Evolutionary conservation across 2,888 invertebrate genomes (phyloP).

Genomic region (Netelia virgata): DNA sequence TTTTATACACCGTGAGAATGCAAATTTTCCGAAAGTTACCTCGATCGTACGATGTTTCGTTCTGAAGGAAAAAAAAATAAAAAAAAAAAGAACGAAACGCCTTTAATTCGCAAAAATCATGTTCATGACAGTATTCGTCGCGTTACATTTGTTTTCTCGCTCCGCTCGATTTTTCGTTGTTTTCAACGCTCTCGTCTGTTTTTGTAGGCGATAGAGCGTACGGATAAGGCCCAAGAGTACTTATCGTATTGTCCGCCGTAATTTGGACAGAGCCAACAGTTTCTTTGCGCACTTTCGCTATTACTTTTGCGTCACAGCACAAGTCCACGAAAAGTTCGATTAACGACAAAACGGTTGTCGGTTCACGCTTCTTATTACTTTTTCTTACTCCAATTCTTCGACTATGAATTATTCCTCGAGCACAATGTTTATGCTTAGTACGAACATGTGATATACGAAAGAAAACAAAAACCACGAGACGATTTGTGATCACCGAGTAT

Average conservation of each 20-base stretch:
- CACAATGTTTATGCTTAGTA: conserved; percentile 65
- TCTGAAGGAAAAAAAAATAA: conserved; percentile 25
- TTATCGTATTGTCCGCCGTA: conserved; percentile 37
- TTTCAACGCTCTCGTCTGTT: neutral
- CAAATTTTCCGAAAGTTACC: conserved; percentile 9
- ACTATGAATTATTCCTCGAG: conserved; percentile 58
- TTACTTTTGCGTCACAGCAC: neutral
- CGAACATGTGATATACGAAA: conserved; percentile 64
- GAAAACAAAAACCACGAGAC: conserved; percentile 40
- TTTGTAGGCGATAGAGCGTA: neutral
- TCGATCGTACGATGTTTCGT: neutral
- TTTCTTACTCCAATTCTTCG: conserved; percentile 15
- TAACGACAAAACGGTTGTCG: neutral
- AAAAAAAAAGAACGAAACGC: conserved; percentile 11
- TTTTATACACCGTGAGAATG: neutral
- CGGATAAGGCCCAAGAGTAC: conserved; percentile 43
- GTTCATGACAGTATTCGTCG: conserved; percentile 38
- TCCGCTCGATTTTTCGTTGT: neutral
- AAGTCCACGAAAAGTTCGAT: conserved; percentile 25
- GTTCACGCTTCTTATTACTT: conserved; percentile 24
- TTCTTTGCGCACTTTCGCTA: neutral
- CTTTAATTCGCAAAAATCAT: conserved; percentile 1
- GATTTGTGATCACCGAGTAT: conserved; percentile 54
- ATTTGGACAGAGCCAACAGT: conserved; percentile 6
- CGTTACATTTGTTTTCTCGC: conserved; percentile 4